A percentile compares a stretch with the other conserved stretches of the same genome.
phyloP scores from a whole-genome alignment of 2,888 invertebrate species.

The Stegophylla sp. region DNA sequence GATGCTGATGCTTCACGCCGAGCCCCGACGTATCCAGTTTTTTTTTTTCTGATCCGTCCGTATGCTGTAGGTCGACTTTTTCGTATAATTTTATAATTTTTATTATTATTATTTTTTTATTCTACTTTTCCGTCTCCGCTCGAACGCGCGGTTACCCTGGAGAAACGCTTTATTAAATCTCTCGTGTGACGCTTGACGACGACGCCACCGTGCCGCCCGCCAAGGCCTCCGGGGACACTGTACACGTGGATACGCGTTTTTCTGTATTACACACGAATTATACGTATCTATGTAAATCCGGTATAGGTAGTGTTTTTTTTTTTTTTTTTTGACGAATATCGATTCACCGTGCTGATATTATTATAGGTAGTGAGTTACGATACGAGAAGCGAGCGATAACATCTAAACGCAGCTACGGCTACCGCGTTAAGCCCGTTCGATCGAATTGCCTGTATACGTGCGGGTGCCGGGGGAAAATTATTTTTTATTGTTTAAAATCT shows the following conservation, averaged over 20 bases:
- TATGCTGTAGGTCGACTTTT: background rate
- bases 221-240: constrained; percentile 16
- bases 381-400: constrained; percentile 15
- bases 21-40: constrained; percentile 32
- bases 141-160: background rate
- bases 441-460: constrained; percentile 16
- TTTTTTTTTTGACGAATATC: constrained; percentile 40
- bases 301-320: constrained; percentile 8
- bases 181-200: background rate
- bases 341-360: constrained; percentile 31
- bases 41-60: background rate
- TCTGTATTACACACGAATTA: background rate
- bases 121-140: background rate
- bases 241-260: no score
- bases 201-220: background rate
- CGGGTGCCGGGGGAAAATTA: no score
- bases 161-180: constrained; percentile 15
- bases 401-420: constrained; percentile 43
- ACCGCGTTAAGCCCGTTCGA: constrained; percentile 46
- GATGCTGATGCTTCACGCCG: background rate
- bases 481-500: no score
- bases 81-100: background rate
- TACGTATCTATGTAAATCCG: background rate
- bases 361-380: no score
- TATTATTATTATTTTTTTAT: background rate